phyloP scores from a whole-genome alignment of 2,888 invertebrate genomes.

The Eristalis intricaria region DNA sequence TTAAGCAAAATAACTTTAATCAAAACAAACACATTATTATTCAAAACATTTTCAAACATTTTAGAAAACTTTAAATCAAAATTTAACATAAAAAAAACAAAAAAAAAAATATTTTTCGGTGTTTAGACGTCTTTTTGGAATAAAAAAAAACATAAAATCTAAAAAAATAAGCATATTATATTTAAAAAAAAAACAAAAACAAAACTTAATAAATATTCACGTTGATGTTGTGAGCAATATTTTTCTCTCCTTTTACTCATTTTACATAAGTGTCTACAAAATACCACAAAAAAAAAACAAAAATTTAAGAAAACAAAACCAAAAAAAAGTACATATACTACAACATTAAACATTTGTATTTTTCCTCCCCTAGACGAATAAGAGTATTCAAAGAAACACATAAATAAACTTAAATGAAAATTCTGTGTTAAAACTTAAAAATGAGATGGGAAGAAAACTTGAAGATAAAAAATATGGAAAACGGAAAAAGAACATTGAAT shows the following conservation, averaged over 20 bases:
- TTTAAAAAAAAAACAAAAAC: constrained; percentile 61
- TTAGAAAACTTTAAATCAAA: constrained; percentile 75
- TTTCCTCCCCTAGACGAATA: constrained; percentile 38
- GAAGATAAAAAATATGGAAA: not conserved
- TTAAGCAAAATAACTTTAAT: constrained; percentile 32
- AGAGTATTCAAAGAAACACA: constrained; percentile 34
- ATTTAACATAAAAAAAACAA: constrained; percentile 66
- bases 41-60: constrained; percentile 60
- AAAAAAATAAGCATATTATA: constrained; percentile 71
- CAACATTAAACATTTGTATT: constrained; percentile 72
- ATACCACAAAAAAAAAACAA: constrained; percentile 63
- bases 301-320: constrained; percentile 47
- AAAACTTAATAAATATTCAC: constrained; percentile 77
- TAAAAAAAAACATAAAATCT: constrained; percentile 75
- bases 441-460: constrained; percentile 15
- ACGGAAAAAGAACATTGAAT: constrained; percentile 33
- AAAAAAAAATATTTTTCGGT: constrained; percentile 80
- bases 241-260: constrained; percentile 74
- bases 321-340: constrained; percentile 73
- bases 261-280: constrained; percentile 73
- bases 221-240: constrained; percentile 80
- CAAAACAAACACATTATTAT: constrained; percentile 30
- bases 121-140: constrained; percentile 81
- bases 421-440: constrained; percentile 53
- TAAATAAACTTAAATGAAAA: constrained; percentile 48